Evolutionary conservation across 2,888 invertebrate genomes (phyloP).

Genomic region (Sinohyriopsis cumingii): DNA sequence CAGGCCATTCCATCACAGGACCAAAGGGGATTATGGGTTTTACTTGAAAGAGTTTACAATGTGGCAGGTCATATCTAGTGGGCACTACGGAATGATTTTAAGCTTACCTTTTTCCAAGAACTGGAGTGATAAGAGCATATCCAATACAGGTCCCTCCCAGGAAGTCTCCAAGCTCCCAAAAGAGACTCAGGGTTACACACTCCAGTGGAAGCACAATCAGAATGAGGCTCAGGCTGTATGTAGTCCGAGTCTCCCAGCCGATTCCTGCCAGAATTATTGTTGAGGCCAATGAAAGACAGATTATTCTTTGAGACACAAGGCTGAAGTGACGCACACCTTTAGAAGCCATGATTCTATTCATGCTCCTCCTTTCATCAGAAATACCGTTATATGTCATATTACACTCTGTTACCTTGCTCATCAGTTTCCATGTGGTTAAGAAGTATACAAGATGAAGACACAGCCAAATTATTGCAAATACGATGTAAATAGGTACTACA

Average conservation of each 20-base stretch:
- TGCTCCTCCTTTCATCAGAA: slow-evolving; percentile 51
- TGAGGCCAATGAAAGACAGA: slow-evolving; percentile 58
- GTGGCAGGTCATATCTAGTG: too few species aligned
- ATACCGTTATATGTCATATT: slow-evolving; percentile 47
- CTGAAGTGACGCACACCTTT: slow-evolving; percentile 70
- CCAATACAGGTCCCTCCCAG: slow-evolving; percentile 71
- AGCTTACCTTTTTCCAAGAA: slow-evolving; percentile 60
- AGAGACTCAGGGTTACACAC: slow-evolving; percentile 60
- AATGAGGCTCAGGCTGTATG: slow-evolving; percentile 59
- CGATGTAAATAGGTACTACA: slow-evolving; percentile 68
- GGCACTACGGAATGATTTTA: too few species aligned
- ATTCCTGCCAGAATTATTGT: slow-evolving; percentile 61
- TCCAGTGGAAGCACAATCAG: slow-evolving; percentile 66
- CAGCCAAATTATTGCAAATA: slow-evolving; percentile 63
- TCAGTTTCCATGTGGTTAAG: slow-evolving; percentile 66
- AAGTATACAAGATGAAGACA: slow-evolving; percentile 65
- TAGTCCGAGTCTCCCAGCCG: slow-evolving; percentile 67
- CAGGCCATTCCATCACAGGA: too few species aligned
- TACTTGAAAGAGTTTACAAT: too few species aligned
- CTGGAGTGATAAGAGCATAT: slow-evolving; percentile 70
- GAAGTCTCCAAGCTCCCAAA: slow-evolving; percentile 65
- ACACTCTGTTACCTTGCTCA: slow-evolving; percentile 67
- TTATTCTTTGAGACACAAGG: slow-evolving; percentile 65
- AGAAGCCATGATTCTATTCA: slow-evolving; percentile 67
- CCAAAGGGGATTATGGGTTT: too few species aligned